Conservation (phyloP, 2,888 invertebrate genomes). For the Caenorhabditis zanzibari region DNA sequence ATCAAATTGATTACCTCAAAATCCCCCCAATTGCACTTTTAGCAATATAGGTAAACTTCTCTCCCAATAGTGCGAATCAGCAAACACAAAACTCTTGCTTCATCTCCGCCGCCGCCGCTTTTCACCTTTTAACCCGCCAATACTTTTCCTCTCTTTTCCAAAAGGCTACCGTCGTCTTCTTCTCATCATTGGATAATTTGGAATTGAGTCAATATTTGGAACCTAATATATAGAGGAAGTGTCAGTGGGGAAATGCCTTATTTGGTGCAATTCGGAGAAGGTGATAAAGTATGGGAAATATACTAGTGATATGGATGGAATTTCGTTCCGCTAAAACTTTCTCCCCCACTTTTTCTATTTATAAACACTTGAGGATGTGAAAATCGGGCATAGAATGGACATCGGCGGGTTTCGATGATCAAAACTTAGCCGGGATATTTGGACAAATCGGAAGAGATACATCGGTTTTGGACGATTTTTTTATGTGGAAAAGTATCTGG, state of each 20-base stretch:
- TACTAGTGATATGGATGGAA: conserved; percentile 6
- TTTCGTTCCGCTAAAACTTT: neutral
- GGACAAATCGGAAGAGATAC: neutral
- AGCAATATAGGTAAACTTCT: conserved; percentile 4
- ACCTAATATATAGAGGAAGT: neutral
- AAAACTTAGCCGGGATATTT: neutral
- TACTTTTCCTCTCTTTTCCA: neutral
- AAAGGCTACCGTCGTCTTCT: conserved; percentile 33
- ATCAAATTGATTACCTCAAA: neutral
- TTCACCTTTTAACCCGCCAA: conserved; percentile 54
- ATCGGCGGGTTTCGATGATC: conserved; percentile 44
- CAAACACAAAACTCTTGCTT: conserved; percentile 29
- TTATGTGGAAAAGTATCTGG: neutral
- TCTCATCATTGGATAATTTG: conserved; percentile 15
- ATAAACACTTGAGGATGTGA: conserved; percentile 62
- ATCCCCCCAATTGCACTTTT: conserved; percentile 13
- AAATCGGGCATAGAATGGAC: conserved; percentile 46
- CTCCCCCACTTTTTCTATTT: conserved; percentile 18
- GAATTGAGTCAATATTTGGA: conserved; percentile 40
- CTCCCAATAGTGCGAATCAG: conserved; percentile 50
- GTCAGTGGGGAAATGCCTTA: neutral
- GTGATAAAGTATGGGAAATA: conserved; percentile 21
- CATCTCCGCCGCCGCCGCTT: conserved; percentile 29
- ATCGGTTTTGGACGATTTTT: neutral
- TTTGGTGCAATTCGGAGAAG: conserved; percentile 2